Base-by-base conservation (phyloP, 1,140 invertebrate genomes). In the Drosophila santomea region DNA sequence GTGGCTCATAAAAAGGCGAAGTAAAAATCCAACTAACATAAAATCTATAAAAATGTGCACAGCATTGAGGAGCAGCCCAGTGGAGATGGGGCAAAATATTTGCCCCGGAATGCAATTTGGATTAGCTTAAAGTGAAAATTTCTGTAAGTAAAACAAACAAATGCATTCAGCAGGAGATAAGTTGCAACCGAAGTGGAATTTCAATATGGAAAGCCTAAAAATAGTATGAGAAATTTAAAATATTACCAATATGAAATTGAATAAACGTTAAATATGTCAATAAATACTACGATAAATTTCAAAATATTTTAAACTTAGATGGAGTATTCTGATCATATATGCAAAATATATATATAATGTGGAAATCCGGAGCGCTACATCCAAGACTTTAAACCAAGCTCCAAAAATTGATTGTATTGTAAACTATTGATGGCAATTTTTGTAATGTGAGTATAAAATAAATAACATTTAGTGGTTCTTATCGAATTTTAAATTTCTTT, bases 21-120 rank as follows among this genome's bases (percentile, higher is more conserved):
- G 45, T 38, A 64, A 74, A 74, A 60, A 68, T 66, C 50, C 64
- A 68, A 68, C 64, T 61, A 69, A 75, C 72, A 75, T 51, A 74
- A 73, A 74, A 74, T 73, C 56, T 61, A 73, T 51, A 74, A 62
- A 74, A 61, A 64, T 62, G 68, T 67, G 66, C 76, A 74, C 51
- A 67, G 66, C 75, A 72, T 63, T 80, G 60, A 66, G 45, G 14
- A 41, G 64, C 80, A 63, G 68, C 23, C 41, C 39, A 44, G 54
- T 20, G 39, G 44, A 44, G 66, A 17, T 17, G 39, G 39, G 45
- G 17, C 20, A 20, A 47, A 61, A 51, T 61, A 73, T 72, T 72
- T 60, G 47, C 63, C 41, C 66, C 54, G 68, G 67, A 71, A 71
- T 71, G 64, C 66, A 71, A 71, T 71, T 71, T 71, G 45, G 64